A percentile compares a stretch with the other conserved stretches of the same genome.
phyloP scores from a whole-genome alignment of 2,797 vertebrate genomes.

The Phrynocephalus guinanensis region DNA sequence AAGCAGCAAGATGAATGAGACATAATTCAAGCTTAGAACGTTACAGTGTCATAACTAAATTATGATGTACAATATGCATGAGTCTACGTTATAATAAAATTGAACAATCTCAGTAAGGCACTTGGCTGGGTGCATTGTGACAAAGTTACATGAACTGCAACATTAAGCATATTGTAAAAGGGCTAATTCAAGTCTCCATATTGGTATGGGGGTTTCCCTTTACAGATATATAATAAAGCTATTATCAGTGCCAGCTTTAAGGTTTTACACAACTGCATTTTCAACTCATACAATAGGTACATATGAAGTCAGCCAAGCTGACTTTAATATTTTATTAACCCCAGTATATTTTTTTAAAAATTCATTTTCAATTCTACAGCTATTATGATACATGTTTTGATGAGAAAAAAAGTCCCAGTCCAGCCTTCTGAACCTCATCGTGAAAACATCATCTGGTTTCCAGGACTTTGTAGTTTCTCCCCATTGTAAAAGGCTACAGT shows the following conservation, averaged over 20 bases:
- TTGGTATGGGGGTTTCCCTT: not conserved
- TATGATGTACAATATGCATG: not conserved
- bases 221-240: constrained; percentile 4
- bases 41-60: constrained; percentile 26
- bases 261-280: not conserved
- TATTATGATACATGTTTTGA: not conserved
- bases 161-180: constrained; percentile 24
- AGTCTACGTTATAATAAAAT: constrained; percentile 28
- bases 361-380: not conserved
- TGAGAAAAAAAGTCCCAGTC: too few relatives aligned
- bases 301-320: constrained; percentile 11
- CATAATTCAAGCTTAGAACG: constrained; percentile 28
- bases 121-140: constrained; percentile 12
- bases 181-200: constrained; percentile 13
- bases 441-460: too few relatives aligned
- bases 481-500: too few relatives aligned
- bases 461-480: too few relatives aligned
- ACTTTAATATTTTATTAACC: constrained; percentile 4
- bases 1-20: not conserved
- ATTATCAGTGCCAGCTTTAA: not conserved
- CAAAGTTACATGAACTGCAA: constrained; percentile 18
- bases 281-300: not conserved
- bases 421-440: too few relatives aligned
- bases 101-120: constrained; percentile 19
- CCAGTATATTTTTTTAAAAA: not conserved